Percentiles rank a stretch among this genome's conserved stretches.
Evolutionary conservation across 1,140 invertebrate genomes (phyloP).

Genomic region (Solenopsis fugax): DNA sequence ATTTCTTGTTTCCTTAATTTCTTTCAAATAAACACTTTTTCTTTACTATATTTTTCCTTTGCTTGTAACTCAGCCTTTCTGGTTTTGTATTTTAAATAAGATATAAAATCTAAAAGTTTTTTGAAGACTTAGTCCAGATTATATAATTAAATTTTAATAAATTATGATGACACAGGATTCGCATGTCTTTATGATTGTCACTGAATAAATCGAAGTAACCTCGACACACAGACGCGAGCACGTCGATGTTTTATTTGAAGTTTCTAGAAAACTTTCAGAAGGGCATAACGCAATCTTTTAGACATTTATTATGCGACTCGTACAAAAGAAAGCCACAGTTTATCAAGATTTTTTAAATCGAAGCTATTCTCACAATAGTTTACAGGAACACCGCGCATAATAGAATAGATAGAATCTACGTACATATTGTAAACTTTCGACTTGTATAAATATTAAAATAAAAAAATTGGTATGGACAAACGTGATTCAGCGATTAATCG

Average conservation of each 20-base stretch:
- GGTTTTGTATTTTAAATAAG: background rate
- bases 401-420: background rate
- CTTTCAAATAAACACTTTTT: background rate
- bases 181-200: background rate
- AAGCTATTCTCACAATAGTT: constrained; percentile 78
- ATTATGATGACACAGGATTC: background rate
- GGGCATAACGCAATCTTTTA: background rate
- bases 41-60: background rate
- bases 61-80: background rate
- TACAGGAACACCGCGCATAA: background rate
- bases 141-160: background rate
- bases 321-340: background rate
- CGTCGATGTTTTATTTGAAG: background rate
- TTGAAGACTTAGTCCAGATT: background rate
- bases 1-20: background rate
- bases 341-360: constrained; percentile 75
- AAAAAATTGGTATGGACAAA: constrained; percentile 8
- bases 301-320: background rate
- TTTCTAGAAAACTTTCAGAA: constrained; percentile 12
- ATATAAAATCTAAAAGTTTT: background rate
- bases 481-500: constrained; percentile 6
- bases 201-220: constrained; percentile 1
- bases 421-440: background rate
- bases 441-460: background rate
- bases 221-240: background rate